These are phyloP conservation scores for Hyalella azteca DNA, from an alignment of 2,888 invertebrate genomes.

Conservation along the genomic window DNA sequence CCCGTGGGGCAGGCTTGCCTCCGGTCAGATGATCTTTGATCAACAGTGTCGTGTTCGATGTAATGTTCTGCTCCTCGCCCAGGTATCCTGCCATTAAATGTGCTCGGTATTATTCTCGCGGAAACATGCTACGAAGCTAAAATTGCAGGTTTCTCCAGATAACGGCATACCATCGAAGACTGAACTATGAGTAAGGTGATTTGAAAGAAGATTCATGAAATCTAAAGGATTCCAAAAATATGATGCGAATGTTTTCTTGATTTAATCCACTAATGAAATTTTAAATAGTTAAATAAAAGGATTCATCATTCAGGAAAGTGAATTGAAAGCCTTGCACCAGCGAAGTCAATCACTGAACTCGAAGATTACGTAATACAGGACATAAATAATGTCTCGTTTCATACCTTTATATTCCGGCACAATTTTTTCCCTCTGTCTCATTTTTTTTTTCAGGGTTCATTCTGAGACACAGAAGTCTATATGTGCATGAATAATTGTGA, in stretches of 20 bases:
- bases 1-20: background rate
- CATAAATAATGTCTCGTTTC: background rate
- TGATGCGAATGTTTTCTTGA: background rate
- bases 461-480: background rate
- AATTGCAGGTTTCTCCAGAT: background rate
- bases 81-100: constrained; percentile 31
- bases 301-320: too few relatives aligned
- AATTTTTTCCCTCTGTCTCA: background rate
- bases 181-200: background rate
- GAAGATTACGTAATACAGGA: too few relatives aligned
- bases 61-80: background rate
- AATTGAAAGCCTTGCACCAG: too few relatives aligned
- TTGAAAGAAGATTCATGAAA: background rate
- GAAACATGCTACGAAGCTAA: too few relatives aligned
- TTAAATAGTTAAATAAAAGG: too few relatives aligned
- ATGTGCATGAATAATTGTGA: too few relatives aligned
- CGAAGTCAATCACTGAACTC: too few relatives aligned
- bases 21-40: constrained; percentile 21
- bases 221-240: background rate
- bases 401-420: background rate
- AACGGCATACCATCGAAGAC: background rate
- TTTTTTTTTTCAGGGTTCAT: background rate
- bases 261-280: background rate
- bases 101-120: background rate
- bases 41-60: background rate